phyloP scores from a whole-genome alignment of 2,888 invertebrate species.

The Pollenia labialis region DNA sequence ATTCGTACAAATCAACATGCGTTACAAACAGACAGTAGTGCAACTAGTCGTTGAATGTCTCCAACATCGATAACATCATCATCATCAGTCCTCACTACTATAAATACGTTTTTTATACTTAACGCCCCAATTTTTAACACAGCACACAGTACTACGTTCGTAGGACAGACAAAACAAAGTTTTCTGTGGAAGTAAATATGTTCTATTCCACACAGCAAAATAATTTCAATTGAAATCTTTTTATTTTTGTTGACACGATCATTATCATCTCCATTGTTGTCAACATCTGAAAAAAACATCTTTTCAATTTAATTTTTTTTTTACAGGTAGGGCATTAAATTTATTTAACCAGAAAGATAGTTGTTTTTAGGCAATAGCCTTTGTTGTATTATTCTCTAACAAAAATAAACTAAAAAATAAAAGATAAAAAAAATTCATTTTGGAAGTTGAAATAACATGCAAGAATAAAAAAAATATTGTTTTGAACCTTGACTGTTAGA shows the following conservation, averaged over 20 bases:
- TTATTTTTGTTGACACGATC: slow-evolving; percentile 66
- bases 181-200: slow-evolving; percentile 2
- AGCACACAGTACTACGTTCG: slow-evolving; percentile 23
- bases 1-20: slow-evolving; percentile 34
- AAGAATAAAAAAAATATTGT: slow-evolving; percentile 2
- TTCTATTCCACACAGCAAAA: slow-evolving; percentile 38
- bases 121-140: slow-evolving; percentile 57
- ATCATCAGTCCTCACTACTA: slow-evolving; percentile 20
- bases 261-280: slow-evolving; percentile 32
- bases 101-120: slow-evolving; percentile 23
- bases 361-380: slow-evolving; percentile 17
- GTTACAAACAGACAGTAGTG: slow-evolving; percentile 35
- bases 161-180: slow-evolving; percentile 36
- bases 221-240: slow-evolving; percentile 56
- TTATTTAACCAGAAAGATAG: slow-evolving; percentile 21
- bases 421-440: slow-evolving; percentile 1
- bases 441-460: not conserved
- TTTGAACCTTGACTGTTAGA: not conserved
- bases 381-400: slow-evolving; percentile 36
- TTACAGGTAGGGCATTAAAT: slow-evolving; percentile 54
- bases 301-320: slow-evolving; percentile 61
- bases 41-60: slow-evolving; percentile 49
- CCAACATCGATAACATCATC: slow-evolving; percentile 50
- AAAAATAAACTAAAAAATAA: not conserved
- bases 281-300: slow-evolving; percentile 36